These are phyloP conservation scores for Drosophila repletoides DNA, from an alignment of 1,140 invertebrate genomes.

Conservation along the genomic window DNA sequence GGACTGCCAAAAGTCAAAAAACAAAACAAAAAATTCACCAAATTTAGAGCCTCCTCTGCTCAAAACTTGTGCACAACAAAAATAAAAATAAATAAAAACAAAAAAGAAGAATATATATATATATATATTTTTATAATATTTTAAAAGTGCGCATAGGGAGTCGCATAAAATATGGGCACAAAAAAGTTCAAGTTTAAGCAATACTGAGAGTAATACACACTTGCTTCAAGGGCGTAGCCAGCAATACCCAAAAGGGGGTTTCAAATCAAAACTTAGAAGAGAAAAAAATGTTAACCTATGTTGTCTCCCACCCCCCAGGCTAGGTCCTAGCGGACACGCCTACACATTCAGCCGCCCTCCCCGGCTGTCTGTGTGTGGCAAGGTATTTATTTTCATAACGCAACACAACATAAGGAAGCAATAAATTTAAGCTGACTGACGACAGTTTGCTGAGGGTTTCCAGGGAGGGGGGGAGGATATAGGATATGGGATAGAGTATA, in stretches of 20 bases:
- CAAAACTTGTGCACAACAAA: constrained; percentile 56
- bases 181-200: constrained; percentile 76
- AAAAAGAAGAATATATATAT: too few species aligned
- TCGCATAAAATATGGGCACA: constrained; percentile 71
- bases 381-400: constrained; percentile 81
- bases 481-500: constrained; percentile 24
- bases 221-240: too few species aligned
- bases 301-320: too few species aligned
- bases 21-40: too few species aligned
- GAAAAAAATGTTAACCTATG: too few species aligned
- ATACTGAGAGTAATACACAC: neutral
- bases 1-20: constrained; percentile 65
- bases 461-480: neutral
- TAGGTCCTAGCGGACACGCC: constrained; percentile 2
- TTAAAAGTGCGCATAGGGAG: constrained; percentile 74
- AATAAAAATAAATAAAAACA: constrained; percentile 23
- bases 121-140: constrained; percentile 64
- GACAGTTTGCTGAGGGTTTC: constrained; percentile 72
- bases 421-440: constrained; percentile 81
- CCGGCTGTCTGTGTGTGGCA: constrained; percentile 38
- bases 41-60: constrained; percentile 60
- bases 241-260: too few species aligned
- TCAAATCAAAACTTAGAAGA: too few species aligned
- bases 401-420: constrained; percentile 80
- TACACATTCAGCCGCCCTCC: neutral